Base-by-base conservation (phyloP, 2,113 vertebrate genomes). In the Smithornis capensis region DNA sequence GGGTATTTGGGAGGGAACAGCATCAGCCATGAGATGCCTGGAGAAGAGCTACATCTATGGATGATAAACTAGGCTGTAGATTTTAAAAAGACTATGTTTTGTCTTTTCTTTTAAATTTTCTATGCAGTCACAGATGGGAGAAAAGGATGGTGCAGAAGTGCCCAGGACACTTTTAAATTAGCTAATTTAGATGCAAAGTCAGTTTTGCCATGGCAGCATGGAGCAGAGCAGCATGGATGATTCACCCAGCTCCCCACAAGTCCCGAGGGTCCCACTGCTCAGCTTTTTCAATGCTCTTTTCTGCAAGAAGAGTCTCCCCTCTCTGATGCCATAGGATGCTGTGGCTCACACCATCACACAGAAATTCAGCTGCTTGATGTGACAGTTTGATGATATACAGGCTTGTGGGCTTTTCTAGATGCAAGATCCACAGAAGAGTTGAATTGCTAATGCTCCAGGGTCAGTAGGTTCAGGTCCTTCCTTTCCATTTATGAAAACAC, bases 141-240 rank as follows among this genome's bases (percentile, higher is more conserved):
- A 27, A 90, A 86, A 77, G n/a, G 37, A 44, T 76, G 67, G 31
- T 74, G 55, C 37, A 57, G 57, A 92, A 59, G 79, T 80, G 77
- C 52, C 56, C 56, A 75, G 77, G 69, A 65, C 47, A 86, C 33
- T 67, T 93, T 92, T 35, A 92, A 94, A 86, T 90, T 23, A 93
- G 50, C 42, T 90, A 57, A 85, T 92, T 88, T 90, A 88, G 67
- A 67, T 94, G 79, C 21, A 18, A 83, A 90, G 86, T 59, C 75
- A 62, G 83, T 77, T 90, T 65, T 92, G 37, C 63, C 63, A 50
- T 25, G 38, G 90, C 50, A 83, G 57, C 38, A 18, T 25, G 37
- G 64, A 85, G 67, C 45, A 65, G 42, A 92, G 75, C 53, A 90
- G 71, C 67, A 19, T 4, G 33, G 75, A 73, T 95, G 83, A 89